These are phyloP conservation scores for Hirtodrosophila cameraria DNA, from an alignment of 2,888 invertebrate genomes.

Conservation along the genomic window DNA sequence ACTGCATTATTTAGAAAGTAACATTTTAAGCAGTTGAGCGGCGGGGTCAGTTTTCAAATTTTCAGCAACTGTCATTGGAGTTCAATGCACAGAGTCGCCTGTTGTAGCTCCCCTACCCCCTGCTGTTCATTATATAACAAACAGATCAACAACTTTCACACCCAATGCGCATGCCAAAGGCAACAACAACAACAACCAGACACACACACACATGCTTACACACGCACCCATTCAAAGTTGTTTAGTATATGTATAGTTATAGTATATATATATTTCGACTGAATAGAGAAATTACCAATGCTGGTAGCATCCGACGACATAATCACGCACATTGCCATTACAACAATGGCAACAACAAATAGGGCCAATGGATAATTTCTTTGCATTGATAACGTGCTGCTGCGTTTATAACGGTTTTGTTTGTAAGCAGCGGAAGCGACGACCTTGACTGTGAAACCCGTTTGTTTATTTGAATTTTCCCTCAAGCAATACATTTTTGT, in stretches of 20 bases:
- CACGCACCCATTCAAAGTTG: constrained; percentile 53
- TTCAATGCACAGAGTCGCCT: constrained; percentile 72
- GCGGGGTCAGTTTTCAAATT: constrained; percentile 71
- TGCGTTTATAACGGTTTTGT: constrained; percentile 28
- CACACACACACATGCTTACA: constrained; percentile 47
- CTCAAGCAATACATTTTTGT: constrained; percentile 59
- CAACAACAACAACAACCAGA: constrained; percentile 30
- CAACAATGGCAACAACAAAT: constrained; percentile 30
- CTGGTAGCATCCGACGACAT: constrained; percentile 68
- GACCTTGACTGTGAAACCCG: constrained; percentile 81
- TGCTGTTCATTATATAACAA: constrained; percentile 65
- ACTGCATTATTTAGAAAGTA: constrained; percentile 72
- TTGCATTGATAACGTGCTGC: constrained; percentile 44
- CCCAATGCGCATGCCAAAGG: constrained; percentile 57
- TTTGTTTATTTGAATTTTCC: constrained; percentile 70
- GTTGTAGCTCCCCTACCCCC: background rate
- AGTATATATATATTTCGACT: too few relatives aligned
- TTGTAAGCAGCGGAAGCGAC: constrained; percentile 54
- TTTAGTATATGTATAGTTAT: constrained; percentile 37
- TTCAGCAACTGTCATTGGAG: constrained; percentile 75
- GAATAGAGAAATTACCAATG: constrained; percentile 73
- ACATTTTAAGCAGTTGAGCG: constrained; percentile 40
- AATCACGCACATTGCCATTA: constrained; percentile 52
- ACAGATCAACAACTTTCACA: constrained; percentile 79
- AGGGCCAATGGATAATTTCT: constrained; percentile 15